Base-by-base conservation (phyloP, 1,140 invertebrate species). In the Temnothorax nylanderi region DNA sequence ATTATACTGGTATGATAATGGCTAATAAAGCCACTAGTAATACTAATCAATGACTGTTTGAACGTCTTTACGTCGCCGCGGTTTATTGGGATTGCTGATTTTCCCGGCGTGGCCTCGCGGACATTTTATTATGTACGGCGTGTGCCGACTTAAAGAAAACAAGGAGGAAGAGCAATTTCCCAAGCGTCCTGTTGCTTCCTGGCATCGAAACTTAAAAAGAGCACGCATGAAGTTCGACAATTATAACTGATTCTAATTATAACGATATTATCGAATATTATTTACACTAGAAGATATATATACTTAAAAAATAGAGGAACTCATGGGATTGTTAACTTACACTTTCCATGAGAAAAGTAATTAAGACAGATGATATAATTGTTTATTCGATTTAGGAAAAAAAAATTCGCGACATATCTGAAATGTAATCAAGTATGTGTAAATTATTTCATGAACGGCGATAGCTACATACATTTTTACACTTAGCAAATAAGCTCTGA, bases 11-110 rank as follows among this genome's bases (percentile, higher is more conserved):
- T 26, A 16, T 47, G 41, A 74, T 60, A 74, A 82, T 74, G 18
- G 26, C 58, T 72, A 58, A 74, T 60, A 60, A 60, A 60, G 37
- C 18, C 49, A 26, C 51, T 26, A 11, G 37, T n/a, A 67, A 71
- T 16, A 44, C 21, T 71, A 78, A 82, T 72, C 67, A 32, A 58
- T 44, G n/a, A 82, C 16, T 34, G 21, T 82, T 72, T 56, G 37
- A 32, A 44, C 0, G n/a, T 69, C 16, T 69, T 34, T 32, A 41
- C 16, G 26, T 72, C 51, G 37, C 11, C 49, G 11, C 37, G 10
- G 37, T 72, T 72, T 72, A n/a, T 18, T 49, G 56, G 10, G 18
- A 54, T 6, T 18, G 37, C n/a, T 21, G 49, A 56, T 60, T 72
- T 82, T 82, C 32, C 54, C 16, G 6, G 13, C 4, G 32, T 56